Base-by-base conservation (phyloP, 2,797 vertebrate genomes). In the Pseudocheirus occidentalis region DNA sequence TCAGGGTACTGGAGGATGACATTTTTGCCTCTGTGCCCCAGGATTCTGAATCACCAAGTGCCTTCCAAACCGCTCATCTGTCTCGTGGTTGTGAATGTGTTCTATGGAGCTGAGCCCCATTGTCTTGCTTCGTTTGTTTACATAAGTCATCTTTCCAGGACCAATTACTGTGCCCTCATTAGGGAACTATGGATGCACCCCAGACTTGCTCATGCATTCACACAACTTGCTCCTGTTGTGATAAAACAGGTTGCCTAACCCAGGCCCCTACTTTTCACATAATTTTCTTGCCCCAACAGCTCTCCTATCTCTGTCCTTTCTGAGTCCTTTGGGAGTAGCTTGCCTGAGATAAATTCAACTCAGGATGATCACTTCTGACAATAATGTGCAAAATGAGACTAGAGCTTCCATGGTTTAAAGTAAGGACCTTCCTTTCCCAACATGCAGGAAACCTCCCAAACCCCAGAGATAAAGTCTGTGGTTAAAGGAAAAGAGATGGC, bases 41-140 rank as follows among this genome's bases (percentile, higher is more conserved):
- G 90, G 97, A 95, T 97, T 98, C 96, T 97, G 97, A 97, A 96
- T 98, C 97, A 97, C 97, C 96, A 95, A 97, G 58, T 97, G 46
- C 95, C 96, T 97, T 97, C 95, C 94, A 95, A 97, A 93, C 52
- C 54, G 27, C 92, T 95, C 53, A 96, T 95, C 95, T 97, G 94
- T 97, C 96, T 96, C 73, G 81, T 94, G 95, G 93, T 92, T 97
- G 95, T 95, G 96, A 98, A 93, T 0, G 4, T 96, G 95, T 58
- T 97, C 92, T 97, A 94, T 96, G 95, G 93, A 95, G 92, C 96
- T 95, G 97, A 97, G 91, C 93, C 96, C 96, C 96, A 96, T 97
- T 98, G 96, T 98, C 97, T 97, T 91, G 46, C 92, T 94, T 96
- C 90, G 16, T 73, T 96, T 95, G 93, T 95, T 97, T 97, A 95